Base-by-base conservation (phyloP, 2,888 invertebrate genomes). In the Eristalis intricaria region DNA sequence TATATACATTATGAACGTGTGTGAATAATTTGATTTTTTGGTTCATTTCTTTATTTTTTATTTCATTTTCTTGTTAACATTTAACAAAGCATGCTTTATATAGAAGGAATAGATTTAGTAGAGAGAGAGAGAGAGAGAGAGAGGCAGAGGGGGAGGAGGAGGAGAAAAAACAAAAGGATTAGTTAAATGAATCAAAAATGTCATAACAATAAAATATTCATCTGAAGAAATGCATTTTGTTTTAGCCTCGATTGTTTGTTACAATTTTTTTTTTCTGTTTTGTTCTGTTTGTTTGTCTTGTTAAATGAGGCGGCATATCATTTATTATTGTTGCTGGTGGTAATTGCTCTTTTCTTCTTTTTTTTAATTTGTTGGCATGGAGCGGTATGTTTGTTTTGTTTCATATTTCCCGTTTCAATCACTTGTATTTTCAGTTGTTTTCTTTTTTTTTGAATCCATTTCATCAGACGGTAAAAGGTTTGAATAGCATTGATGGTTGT, bases 11-110 rank as follows among this genome's bases (percentile, higher is more conserved):
- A 43, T 26, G 68, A 11, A 75, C 32, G 38, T 77, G 66, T 76
- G 66, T 70, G 75, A 75, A 79, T 73, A 61, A 32, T 43, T 75
- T 79, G 60, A 40, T 56, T 82, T 74, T 65, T 4, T 19, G n/a
- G 58, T 82, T 86, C 64, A 69, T 83, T 87, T 75, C 50, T 32
- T 75, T 79, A 74, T 56, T 87, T 32, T 84, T 71, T 70, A 66
- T 40, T 87, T 80, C 71, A 73, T 84, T 87, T 87, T 70, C 69
- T 87, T 87, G 87, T 87, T 84, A 87, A 84, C 87, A 87, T 87
- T 87, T 87, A 87, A 87, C 87, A 87, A 87, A 80, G 87, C 87
- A 83, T 87, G 87, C 84, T 84, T 87, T 79, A 79, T 76, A 70
- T 77, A 74, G 43, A 70, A 43, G 40, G 22, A 23, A 13, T 26